phyloP scores from a whole-genome alignment of 2,888 invertebrate species.

The Aphelenchoides bicaudatus region DNA sequence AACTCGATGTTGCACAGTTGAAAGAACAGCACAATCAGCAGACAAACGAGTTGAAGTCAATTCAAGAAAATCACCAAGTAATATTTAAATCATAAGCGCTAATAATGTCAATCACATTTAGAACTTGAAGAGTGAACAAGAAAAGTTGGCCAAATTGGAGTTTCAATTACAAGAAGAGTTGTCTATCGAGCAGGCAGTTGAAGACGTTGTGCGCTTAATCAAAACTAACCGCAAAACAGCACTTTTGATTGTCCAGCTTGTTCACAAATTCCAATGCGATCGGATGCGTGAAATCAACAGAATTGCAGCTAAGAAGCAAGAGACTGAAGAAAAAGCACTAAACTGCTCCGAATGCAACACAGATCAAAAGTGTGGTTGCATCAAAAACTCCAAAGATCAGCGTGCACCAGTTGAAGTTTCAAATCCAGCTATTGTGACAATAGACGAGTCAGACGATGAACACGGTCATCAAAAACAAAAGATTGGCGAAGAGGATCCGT shows the following conservation, averaged over 20 bases:
- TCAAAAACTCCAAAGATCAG: too few species aligned
- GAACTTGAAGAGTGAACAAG: slow-evolving; percentile 8
- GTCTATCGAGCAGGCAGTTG: slow-evolving; percentile 49
- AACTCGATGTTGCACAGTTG: slow-evolving; percentile 5
- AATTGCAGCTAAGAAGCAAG: slow-evolving; percentile 1
- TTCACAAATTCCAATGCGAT: slow-evolving; percentile 51
- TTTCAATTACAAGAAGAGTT: slow-evolving; percentile 48
- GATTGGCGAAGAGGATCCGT: slow-evolving; percentile 12
- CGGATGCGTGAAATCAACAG: slow-evolving; percentile 22
- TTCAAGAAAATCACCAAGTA: slow-evolving; percentile 19
- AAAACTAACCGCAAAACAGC: slow-evolving; percentile 50
- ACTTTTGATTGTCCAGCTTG: slow-evolving; percentile 53
- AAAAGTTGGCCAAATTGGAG: slow-evolving; percentile 39
- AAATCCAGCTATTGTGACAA: slow-evolving; percentile 21
- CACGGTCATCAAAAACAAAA: slow-evolving; percentile 12
- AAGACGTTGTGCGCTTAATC: slow-evolving; percentile 53
- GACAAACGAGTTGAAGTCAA: slow-evolving; percentile 2
- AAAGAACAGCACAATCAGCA: slow-evolving; percentile 17
- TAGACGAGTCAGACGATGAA: slow-evolving; percentile 28
- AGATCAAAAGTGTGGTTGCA: too few species aligned
- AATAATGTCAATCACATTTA: slow-evolving; percentile 1
- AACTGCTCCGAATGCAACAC: slow-evolving; percentile 8
- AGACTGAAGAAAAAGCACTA: not conserved
- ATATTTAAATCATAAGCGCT: not conserved
- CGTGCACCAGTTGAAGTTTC: not conserved